phyloP scores from a whole-genome alignment of 2,113 vertebrate species.

The Larimichthys crocea region DNA sequence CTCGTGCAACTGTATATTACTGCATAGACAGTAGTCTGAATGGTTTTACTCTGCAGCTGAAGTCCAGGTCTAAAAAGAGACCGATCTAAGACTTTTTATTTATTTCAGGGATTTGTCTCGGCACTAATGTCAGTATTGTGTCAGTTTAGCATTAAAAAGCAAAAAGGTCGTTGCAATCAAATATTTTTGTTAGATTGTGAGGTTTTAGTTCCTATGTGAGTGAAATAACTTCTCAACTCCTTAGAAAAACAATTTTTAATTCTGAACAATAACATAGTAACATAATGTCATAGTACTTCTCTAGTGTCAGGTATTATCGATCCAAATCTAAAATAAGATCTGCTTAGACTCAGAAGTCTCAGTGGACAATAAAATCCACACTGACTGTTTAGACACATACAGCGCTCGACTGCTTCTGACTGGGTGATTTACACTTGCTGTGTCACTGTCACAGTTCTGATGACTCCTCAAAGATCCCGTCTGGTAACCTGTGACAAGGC shows the following conservation, averaged over 20 bases:
- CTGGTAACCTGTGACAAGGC: conserved; percentile 50
- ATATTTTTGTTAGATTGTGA: background rate
- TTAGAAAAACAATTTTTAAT: too few relatives aligned
- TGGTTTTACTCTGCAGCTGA: background rate
- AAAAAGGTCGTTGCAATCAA: background rate
- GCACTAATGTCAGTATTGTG: background rate
- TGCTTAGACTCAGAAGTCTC: background rate
- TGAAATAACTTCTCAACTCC: too few relatives aligned
- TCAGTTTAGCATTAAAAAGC: background rate
- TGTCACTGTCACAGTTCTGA: conserved; percentile 63
- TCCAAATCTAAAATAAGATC: too few relatives aligned
- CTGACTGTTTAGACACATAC: background rate
- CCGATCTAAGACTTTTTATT: background rate
- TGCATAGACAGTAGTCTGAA: background rate
- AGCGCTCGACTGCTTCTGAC: background rate
- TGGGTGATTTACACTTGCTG: conserved; percentile 9
- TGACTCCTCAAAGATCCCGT: conserved; percentile 58
- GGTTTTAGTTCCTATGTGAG: too few relatives aligned
- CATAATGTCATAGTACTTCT: too few relatives aligned
- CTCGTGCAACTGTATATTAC: background rate
- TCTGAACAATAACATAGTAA: too few relatives aligned
- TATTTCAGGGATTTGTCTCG: too few relatives aligned
- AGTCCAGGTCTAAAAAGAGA: background rate
- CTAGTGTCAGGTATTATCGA: too few relatives aligned
- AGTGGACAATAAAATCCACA: background rate